Evolutionary conservation across 2,113 vertebrate species (phyloP).

Genomic region (Antennarius striatus): DNA sequence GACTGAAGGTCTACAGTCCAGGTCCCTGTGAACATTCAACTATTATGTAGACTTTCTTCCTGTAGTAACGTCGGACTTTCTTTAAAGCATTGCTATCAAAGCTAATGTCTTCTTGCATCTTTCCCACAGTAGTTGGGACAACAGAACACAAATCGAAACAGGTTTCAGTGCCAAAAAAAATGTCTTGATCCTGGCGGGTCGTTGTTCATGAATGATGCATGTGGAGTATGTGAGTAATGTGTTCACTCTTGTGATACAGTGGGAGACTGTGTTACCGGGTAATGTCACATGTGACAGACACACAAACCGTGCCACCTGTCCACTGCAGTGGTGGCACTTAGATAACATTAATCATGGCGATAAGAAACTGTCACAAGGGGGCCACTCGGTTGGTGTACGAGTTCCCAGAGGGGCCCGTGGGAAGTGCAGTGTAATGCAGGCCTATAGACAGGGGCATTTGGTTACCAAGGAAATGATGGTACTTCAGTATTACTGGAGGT

Average conservation of each 20-base stretch:
- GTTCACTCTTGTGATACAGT: slow-evolving; percentile 5
- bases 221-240: slow-evolving; percentile 26
- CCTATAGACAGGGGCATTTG: background rate
- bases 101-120: slow-evolving; percentile 8
- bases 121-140: slow-evolving; percentile 50
- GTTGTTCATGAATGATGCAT: slow-evolving; percentile 30
- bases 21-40: background rate
- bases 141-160: slow-evolving; percentile 39
- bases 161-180: slow-evolving; percentile 47
- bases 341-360: slow-evolving; percentile 56
- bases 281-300: slow-evolving; percentile 29
- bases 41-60: slow-evolving; percentile 11
- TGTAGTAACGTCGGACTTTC: slow-evolving; percentile 14
- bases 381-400: slow-evolving; percentile 30
- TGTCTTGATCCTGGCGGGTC: background rate
- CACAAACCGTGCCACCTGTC: slow-evolving; percentile 39
- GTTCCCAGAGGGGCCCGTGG: slow-evolving; percentile 3
- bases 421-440: background rate
- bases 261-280: slow-evolving; percentile 28
- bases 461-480: background rate
- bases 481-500: background rate
- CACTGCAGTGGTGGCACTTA: slow-evolving; percentile 20
- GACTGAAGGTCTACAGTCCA: background rate
- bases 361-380: slow-evolving; percentile 42
- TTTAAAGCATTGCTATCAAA: slow-evolving; percentile 6